Percentiles rank a stretch among this genome's conserved stretches.
phyloP scores from a whole-genome alignment of 2,797 vertebrate genomes.

The Valencia hispanica region DNA sequence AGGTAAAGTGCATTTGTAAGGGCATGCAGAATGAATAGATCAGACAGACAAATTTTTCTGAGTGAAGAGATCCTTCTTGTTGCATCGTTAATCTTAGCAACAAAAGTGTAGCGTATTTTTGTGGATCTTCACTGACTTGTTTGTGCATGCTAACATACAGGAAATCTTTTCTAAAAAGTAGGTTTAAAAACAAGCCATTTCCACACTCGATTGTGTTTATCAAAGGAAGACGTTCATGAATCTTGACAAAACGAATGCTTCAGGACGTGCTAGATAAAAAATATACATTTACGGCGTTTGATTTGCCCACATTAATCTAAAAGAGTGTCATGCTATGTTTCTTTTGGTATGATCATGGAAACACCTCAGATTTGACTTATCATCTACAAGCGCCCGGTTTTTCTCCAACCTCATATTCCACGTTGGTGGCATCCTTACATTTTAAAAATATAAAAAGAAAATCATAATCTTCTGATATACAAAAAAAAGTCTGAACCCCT shows the following conservation, averaged over 20 bases:
- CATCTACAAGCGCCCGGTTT: background rate
- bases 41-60: background rate
- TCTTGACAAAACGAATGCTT: background rate
- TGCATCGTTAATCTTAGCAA: constrained; percentile 22
- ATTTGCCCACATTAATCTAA: background rate
- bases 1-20: constrained; percentile 39
- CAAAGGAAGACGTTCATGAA: background rate
- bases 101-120: background rate
- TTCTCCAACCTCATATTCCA: background rate
- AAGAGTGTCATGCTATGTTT: background rate
- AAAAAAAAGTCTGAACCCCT: too few relatives aligned
- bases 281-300: background rate
- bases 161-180: constrained; percentile 1
- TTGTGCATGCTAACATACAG: background rate
- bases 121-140: constrained; percentile 5
- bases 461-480: too few relatives aligned
- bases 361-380: background rate
- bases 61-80: constrained; percentile 17
- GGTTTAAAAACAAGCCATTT: constrained; percentile 5
- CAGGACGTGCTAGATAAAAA: background rate
- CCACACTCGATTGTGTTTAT: background rate
- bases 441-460: background rate
- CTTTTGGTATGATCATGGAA: background rate
- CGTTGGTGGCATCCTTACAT: background rate
- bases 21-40: constrained; percentile 14